Base-by-base conservation (phyloP, 2,888 invertebrate species). In the Dinocampus coccinellae region DNA sequence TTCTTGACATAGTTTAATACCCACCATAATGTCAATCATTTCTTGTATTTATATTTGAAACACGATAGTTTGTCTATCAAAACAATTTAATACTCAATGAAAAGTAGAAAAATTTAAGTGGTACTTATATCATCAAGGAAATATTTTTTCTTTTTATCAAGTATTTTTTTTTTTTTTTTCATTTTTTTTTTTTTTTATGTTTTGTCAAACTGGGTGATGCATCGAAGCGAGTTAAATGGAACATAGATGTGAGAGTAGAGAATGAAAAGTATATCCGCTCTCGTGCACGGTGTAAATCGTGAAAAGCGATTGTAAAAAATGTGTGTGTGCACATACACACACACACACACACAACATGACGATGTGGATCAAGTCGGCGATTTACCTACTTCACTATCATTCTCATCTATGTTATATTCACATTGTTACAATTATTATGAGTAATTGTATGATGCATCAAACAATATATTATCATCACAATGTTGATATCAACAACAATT, bases 361-460 rank as follows among this genome's bases (percentile, higher is more conserved):
- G 61, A 71, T 47, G 47, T 20, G 55, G 55, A 39, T 29, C 6
- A 70, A 70, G 65, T 70, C 60, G 70, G 61, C 55, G 55, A 42
- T 71, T 47, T 67, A 61, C 71, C 55, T 66, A 62, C 66, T 66
- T 66, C 53, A 62, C 29, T 71, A 66, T 66, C 61, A 60, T 36
- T 71, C 53, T 66, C 33, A 71, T 61, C 66, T 57, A 13, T 9
- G 29, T 42, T 9, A 7, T 11, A 26, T 52, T 64, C 34, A 29
- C n/a, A 29, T 66, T 10, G 33, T 24, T 26, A 13, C 4, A 29
- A 58, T 26, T 16, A 58, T 29, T 13, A 58, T n/a, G 11, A n/a
- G 2, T 53, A 16, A 16, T 53, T n/a, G n/a, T n/a, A n/a, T n/a
- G n/a, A n/a, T n/a, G n/a, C n/a, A n/a, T n/a, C n/a, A n/a, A n/a